A percentile compares a stretch with the other conserved stretches of the same genome.
These are phyloP conservation scores for Sterrhoptilus dennistouni DNA, from an alignment of 2,113 vertebrate genomes.

Conservation along the genomic window DNA sequence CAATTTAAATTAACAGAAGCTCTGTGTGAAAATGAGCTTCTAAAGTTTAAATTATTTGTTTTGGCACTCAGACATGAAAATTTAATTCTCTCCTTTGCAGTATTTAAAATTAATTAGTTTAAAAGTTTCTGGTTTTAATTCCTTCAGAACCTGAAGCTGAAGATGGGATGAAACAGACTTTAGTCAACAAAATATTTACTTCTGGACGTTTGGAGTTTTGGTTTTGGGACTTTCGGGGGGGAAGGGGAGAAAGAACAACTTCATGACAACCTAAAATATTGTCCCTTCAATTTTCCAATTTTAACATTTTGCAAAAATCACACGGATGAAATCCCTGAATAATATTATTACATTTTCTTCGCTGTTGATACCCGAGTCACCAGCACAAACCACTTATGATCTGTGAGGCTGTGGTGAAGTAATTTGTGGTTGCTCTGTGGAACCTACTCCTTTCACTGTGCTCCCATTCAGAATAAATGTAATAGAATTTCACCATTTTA, in stretches of 20 bases:
- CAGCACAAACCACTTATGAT: neutral
- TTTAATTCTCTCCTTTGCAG: neutral
- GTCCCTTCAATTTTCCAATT: neutral
- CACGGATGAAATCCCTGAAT: neutral
- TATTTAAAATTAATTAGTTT: neutral
- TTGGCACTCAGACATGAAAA: neutral
- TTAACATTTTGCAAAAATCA: neutral
- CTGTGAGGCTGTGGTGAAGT: neutral
- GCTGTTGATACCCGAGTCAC: neutral
- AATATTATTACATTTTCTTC: neutral
- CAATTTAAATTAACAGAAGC: neutral
- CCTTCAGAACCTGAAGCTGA: neutral
- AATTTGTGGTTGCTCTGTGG: neutral
- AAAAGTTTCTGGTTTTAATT: neutral
- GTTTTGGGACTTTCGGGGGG: rapidly evolving
- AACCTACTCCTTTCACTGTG: neutral
- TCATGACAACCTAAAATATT: neutral
- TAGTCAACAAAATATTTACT: neutral
- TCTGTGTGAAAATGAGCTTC: neutral
- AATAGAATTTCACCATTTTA: neutral
- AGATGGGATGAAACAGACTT: neutral
- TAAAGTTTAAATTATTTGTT: neutral
- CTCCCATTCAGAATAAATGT: neutral
- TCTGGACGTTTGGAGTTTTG: neutral
- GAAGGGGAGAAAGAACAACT: neutral